Conservation (phyloP, 2,888 invertebrate species). For the Ornithoptera priamus region DNA sequence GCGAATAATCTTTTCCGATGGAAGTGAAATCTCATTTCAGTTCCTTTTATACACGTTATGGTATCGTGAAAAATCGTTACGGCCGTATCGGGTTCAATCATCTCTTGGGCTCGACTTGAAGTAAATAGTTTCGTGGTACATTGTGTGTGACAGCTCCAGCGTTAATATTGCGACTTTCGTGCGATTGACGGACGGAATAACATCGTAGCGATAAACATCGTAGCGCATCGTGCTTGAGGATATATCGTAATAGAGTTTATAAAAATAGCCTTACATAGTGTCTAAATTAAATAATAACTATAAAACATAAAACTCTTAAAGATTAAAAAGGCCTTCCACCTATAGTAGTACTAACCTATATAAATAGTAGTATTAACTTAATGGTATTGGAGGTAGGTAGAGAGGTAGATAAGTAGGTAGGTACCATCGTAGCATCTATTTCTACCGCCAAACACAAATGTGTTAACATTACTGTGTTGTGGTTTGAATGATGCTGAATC, state of each 20-base stretch:
- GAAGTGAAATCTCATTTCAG: conserved; percentile 60
- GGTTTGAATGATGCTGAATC: no score
- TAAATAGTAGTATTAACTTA: no score
- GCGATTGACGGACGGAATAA: conserved; percentile 56
- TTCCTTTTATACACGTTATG: conserved; percentile 58
- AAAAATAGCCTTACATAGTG: not conserved
- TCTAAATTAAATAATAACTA: not conserved
- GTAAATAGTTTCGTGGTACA: conserved; percentile 45
- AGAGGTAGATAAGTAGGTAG: no score
- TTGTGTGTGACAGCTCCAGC: conserved; percentile 49
- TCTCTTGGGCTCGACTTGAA: conserved; percentile 41
- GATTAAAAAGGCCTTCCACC: no score
- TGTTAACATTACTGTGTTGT: no score
- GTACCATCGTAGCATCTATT: no score
- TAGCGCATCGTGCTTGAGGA: conserved; percentile 21
- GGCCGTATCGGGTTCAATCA: conserved; percentile 61
- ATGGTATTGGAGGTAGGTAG: no score
- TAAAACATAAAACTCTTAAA: not conserved
- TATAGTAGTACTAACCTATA: no score
- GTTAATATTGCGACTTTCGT: conserved; percentile 41
- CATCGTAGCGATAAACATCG: conserved; percentile 55
- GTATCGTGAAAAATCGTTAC: conserved; percentile 55
- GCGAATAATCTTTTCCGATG: conserved; percentile 52
- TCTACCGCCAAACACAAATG: no score
- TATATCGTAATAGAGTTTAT: conserved; percentile 17